A percentile compares a stretch with the other conserved stretches of the same genome.
Evolutionary conservation across 2,113 vertebrate genomes (phyloP).

Genomic region (Prochilodus magdalenae): DNA sequence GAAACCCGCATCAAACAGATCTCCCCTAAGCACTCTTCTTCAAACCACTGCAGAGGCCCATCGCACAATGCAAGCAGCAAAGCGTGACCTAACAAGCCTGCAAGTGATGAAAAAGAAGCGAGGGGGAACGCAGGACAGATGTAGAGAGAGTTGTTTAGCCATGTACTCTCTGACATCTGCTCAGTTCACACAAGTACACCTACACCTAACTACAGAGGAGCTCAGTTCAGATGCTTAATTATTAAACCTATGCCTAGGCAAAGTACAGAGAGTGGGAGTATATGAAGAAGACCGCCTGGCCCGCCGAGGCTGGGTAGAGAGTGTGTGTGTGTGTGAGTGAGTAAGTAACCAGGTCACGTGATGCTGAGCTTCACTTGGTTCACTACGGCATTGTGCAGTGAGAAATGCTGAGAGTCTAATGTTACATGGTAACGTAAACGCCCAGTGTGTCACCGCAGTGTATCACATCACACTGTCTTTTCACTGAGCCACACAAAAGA

Average conservation of each 20-base stretch:
- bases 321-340: background rate
- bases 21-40: background rate
- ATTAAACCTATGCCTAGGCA: slow-evolving; percentile 22
- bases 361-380: slow-evolving; percentile 22
- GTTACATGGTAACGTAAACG: slow-evolving; percentile 47
- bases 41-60: background rate
- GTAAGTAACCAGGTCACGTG: slow-evolving; percentile 31
- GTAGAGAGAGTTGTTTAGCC: background rate
- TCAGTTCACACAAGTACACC: background rate
- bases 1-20: slow-evolving; percentile 53
- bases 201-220: background rate
- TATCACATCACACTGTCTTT: slow-evolving; percentile 33
- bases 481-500: slow-evolving; percentile 23
- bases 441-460: slow-evolving; percentile 38
- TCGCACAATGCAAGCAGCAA: slow-evolving; percentile 64
- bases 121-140: slow-evolving; percentile 11
- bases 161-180: background rate
- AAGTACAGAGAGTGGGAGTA: slow-evolving; percentile 20
- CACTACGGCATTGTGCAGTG: slow-evolving; percentile 39
- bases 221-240: slow-evolving; percentile 26
- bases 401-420: slow-evolving; percentile 24
- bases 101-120: slow-evolving; percentile 13
- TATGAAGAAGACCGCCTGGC: slow-evolving; percentile 26
- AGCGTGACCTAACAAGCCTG: slow-evolving; percentile 66
- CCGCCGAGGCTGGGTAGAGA: slow-evolving; percentile 50